Base-by-base conservation (phyloP, 1,140 invertebrate genomes). In the Tetragonula clypearis region DNA sequence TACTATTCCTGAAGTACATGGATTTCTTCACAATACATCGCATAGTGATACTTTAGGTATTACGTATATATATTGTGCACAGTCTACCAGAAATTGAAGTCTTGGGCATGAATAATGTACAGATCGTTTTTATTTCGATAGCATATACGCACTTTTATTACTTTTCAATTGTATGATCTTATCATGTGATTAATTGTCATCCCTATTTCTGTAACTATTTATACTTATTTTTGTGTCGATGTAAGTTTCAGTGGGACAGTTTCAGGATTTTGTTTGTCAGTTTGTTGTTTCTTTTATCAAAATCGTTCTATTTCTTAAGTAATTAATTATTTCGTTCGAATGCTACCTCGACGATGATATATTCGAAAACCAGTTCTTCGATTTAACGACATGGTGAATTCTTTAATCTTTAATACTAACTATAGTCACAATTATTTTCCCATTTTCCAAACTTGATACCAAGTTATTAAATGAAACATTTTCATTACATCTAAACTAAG, bases 101-200 rank as follows among this genome's bases (percentile, higher is more conserved):
- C 53, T 68, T 76, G 80, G 56, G 41, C 53, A 30, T 68, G 76
- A 76, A 82, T 62, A 30, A 30, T 30, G 23, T 55, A 66, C 12
- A 41, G 15, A 62, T 79, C 41, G 21, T 78, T 65, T 72, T 71
- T 68, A 53, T 49, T 78, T 26, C 1, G 56, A 71, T 84, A 78
- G 1, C n/a, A 8, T 30, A 26, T 53, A 23, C 12, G 53, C 73
- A 30, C 11, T 68, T 56, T 73, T 79, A 72, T 55, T 49, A 35
- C 12, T 14, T 79, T 75, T 55, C 30, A 66, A 66, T 56, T 84
- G 14, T 60, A 6, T 71, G 30, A 30, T 30, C 55, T 71, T 84
- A 79, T 84, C 82, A 2, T 12, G 1, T 41, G 35, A 71, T 72
- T 79, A 79, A 84, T 78, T 79, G 66, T 30, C 30, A 76, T 53